Conservation (phyloP, 2,888 invertebrate species). For the Microctonus brassicae region DNA sequence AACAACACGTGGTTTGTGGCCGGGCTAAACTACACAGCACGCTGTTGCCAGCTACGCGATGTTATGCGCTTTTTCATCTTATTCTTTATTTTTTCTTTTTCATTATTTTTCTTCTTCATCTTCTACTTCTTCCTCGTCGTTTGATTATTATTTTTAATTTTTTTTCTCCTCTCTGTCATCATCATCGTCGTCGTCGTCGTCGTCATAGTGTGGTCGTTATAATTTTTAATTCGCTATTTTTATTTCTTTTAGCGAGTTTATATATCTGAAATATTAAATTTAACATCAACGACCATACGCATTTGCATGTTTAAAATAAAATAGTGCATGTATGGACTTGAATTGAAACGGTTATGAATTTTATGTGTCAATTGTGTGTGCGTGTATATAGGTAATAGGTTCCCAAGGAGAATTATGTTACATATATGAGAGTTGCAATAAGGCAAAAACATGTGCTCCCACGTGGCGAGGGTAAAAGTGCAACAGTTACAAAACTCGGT, state of each 20-base stretch:
- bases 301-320: slow-evolving; percentile 8
- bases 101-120: not conserved
- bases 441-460: slow-evolving; percentile 36
- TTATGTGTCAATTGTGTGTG: not conserved
- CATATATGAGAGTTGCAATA: slow-evolving; percentile 6
- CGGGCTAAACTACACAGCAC: slow-evolving; percentile 17
- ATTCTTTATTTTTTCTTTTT: not conserved
- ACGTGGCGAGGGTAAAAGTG: slow-evolving; percentile 47
- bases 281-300: not conserved
- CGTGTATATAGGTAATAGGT: not conserved
- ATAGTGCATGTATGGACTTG: not conserved
- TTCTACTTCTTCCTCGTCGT: not conserved
- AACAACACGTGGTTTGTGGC: slow-evolving; percentile 60
- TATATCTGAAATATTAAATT: not conserved
- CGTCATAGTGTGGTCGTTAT: not conserved
- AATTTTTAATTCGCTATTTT: not conserved
- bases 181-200: slow-evolving; percentile 1
- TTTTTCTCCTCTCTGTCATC: slow-evolving; percentile 3
- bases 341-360: slow-evolving; percentile 2
- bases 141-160: not conserved
- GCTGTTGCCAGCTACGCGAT: slow-evolving; percentile 16
- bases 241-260: not conserved
- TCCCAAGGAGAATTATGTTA: not conserved
- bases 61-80: slow-evolving; percentile 23
- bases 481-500: slow-evolving; percentile 50